Evolutionary conservation across 2,113 vertebrate genomes (phyloP).

Genomic region (Prunella fulvescens): DNA sequence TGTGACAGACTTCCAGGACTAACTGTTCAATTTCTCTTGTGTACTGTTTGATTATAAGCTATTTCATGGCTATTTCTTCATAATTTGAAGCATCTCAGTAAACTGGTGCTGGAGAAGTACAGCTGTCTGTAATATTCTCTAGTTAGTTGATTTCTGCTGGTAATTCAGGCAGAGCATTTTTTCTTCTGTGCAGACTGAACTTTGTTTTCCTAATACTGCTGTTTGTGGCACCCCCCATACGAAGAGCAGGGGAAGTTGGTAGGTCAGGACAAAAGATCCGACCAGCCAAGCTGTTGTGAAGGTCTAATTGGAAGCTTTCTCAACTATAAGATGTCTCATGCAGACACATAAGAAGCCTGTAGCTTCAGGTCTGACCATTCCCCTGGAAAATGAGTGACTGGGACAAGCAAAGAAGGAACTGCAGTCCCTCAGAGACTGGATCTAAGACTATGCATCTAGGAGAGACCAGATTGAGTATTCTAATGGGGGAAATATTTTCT

Average conservation of each 20-base stretch:
- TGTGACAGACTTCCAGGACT: background rate
- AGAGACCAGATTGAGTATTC: background rate
- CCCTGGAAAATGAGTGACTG: background rate
- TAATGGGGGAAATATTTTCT: background rate
- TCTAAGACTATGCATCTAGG: accelerated
- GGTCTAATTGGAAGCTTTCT: background rate
- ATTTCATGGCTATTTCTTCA: background rate
- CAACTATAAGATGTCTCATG: background rate
- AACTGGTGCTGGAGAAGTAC: background rate
- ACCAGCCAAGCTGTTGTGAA: background rate
- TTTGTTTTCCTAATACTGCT: background rate
- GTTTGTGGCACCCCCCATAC: background rate
- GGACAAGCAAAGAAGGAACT: background rate
- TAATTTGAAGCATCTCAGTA: background rate
- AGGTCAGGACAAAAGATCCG: background rate
- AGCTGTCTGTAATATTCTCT: background rate
- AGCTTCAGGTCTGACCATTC: background rate
- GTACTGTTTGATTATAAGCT: background rate
- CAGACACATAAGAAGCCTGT: background rate
- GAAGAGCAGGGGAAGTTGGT: no score
- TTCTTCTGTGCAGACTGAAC: background rate
- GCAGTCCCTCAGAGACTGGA: background rate
- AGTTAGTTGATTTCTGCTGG: background rate
- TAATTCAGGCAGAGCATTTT: background rate
- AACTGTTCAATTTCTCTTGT: background rate